Evolutionary conservation across 30 jellyfish, hydroid and myxozoan species (phyloP).

Genomic region (Hydra vulgaris): DNA sequence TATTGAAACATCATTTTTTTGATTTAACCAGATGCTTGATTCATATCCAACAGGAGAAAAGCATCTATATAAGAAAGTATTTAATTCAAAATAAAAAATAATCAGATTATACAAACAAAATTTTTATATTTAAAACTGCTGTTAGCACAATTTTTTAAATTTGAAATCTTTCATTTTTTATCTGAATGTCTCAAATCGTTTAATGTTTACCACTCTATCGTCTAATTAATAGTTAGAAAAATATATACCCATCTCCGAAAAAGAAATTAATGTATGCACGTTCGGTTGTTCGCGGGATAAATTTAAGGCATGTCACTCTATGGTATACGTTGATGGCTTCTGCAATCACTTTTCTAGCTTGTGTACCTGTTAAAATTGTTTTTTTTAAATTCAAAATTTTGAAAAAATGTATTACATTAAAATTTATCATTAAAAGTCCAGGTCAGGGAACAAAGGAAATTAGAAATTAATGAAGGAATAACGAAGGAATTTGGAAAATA

Average conservation of each 20-base stretch:
- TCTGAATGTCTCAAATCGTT: no score
- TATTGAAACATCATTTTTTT: slow-evolving; percentile 2
- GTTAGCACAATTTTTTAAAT: no score
- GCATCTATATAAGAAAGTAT: not conserved
- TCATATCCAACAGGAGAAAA: slow-evolving; percentile 17
- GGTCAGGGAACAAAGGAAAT: not conserved
- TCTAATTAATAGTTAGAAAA: no score
- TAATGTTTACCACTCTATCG: no score
- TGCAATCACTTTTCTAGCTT: not conserved
- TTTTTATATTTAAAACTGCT: no score
- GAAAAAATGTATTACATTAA: no score
- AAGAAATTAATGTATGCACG: slow-evolving; percentile 5
- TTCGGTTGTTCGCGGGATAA: not conserved
- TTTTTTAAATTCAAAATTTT: no score
- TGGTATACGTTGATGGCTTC: not conserved
- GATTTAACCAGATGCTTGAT: not conserved
- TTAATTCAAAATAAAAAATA: no score
- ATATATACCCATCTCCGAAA: not conserved
- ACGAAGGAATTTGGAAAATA: no score
- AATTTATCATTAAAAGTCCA: not conserved
- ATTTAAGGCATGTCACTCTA: not conserved
- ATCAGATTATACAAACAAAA: no score
- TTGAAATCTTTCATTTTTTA: no score
- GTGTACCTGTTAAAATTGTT: not conserved
- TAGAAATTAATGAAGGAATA: no score